Conservation (phyloP, 2,888 invertebrate genomes). For the Hermodice carunculata region DNA sequence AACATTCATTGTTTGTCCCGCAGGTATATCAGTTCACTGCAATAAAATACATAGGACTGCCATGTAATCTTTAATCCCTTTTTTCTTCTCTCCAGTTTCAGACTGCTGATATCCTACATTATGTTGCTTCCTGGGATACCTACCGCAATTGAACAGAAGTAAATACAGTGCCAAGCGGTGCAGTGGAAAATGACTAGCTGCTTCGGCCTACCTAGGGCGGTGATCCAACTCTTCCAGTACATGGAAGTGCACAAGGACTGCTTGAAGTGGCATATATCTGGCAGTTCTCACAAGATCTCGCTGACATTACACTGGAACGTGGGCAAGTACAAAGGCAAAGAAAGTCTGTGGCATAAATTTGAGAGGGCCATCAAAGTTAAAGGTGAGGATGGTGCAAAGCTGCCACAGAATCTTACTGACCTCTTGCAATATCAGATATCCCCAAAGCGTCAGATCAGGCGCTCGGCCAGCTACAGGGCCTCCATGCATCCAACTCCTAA, state of each 20-base stretch:
- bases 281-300: constrained; percentile 42
- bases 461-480: constrained; percentile 1
- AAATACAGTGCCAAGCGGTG: no score
- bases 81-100: no score
- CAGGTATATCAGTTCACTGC: no score
- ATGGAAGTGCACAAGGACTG: constrained; percentile 42
- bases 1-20: no score
- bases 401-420: constrained; percentile 12
- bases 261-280: constrained; percentile 43
- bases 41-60: no score
- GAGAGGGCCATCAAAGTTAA: constrained; percentile 32
- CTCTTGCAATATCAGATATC: not conserved
- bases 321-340: constrained; percentile 22
- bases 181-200: no score
- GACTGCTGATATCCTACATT: no score
- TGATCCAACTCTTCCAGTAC: constrained; percentile 34
- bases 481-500: constrained; percentile 1
- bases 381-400: not conserved
- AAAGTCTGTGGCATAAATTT: constrained; percentile 32
- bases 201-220: constrained; percentile 21
- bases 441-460: constrained; percentile 1
- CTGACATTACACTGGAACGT: constrained; percentile 45
- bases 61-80: no score
- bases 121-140: no score
- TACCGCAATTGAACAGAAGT: no score